phyloP scores from a whole-genome alignment of 2,797 vertebrate genomes.

The Intellagama lesueurii region DNA sequence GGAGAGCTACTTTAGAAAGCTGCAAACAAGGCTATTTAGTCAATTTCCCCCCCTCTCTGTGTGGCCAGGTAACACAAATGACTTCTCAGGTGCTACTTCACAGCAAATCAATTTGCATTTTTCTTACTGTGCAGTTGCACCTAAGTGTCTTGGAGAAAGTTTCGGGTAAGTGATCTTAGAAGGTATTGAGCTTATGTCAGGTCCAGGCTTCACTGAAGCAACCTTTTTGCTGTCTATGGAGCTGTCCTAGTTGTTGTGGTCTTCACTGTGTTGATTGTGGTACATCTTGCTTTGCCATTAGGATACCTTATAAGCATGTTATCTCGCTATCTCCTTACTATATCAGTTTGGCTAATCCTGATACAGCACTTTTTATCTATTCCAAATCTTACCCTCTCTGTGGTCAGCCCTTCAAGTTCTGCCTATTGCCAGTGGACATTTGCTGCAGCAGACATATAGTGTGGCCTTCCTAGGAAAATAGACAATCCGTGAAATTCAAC shows the following conservation, averaged over 20 bases:
- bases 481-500: slow-evolving; percentile 28
- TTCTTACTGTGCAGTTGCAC: too few species aligned
- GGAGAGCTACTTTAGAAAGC: too few species aligned
- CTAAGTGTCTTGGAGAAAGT: too few species aligned
- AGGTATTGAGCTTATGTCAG: neutral
- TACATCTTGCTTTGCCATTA: neutral
- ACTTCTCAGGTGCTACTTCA: too few species aligned
- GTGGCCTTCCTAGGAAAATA: neutral
- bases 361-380: neutral
- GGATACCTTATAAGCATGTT: neutral
- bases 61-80: too few species aligned
- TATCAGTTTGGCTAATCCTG: neutral
- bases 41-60: too few species aligned
- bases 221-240: neutral
- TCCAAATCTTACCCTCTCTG: neutral
- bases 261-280: neutral
- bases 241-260: neutral
- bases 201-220: neutral
- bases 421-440: neutral
- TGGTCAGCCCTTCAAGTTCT: neutral
- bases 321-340: neutral
- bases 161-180: neutral
- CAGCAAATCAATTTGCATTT: too few species aligned
- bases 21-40: too few species aligned
- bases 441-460: neutral